These are phyloP conservation scores for Eilema depressum DNA, from an alignment of 2,888 invertebrate species.

Conservation along the genomic window DNA sequence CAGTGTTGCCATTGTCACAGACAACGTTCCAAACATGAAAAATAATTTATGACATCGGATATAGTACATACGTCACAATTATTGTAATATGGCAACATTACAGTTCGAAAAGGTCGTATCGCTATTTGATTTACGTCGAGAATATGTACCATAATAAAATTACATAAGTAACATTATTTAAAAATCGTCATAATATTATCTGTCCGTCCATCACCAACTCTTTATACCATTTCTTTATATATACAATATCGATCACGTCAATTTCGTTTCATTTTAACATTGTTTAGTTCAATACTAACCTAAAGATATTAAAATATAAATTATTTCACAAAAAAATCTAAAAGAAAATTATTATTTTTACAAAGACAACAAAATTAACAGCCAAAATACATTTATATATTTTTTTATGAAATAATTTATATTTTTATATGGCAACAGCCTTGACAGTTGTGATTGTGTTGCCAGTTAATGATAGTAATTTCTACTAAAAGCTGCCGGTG, in stretches of 20 bases:
- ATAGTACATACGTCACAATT: slow-evolving; percentile 3
- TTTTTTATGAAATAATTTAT: slow-evolving; percentile 37
- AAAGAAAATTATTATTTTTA: slow-evolving; percentile 24
- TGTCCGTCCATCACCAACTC: slow-evolving; percentile 43
- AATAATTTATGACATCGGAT: slow-evolving; percentile 23
- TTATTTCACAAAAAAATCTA: slow-evolving; percentile 36
- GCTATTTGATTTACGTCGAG: slow-evolving; percentile 21
- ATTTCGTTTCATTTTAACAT: slow-evolving; percentile 81
- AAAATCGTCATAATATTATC: slow-evolving; percentile 51
- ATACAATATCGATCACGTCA: slow-evolving; percentile 75
- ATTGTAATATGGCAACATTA: slow-evolving; percentile 8
- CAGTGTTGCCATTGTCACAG: slow-evolving; percentile 23
- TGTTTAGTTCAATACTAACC: slow-evolving; percentile 79
- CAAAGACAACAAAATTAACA: slow-evolving; percentile 34
- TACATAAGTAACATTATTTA: slow-evolving; percentile 58
- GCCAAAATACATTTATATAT: slow-evolving; percentile 35
- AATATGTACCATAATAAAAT: slow-evolving; percentile 50
- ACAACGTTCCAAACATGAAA: slow-evolving; percentile 30
- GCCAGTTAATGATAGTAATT: slow-evolving; percentile 37
- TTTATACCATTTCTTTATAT: slow-evolving; percentile 66
- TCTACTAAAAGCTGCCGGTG: slow-evolving; percentile 48
- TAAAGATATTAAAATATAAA: slow-evolving; percentile 54
- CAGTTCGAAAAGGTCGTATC: slow-evolving; percentile 18
- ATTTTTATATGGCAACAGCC: slow-evolving; percentile 43
- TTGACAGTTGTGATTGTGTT: slow-evolving; percentile 44